A percentile compares a stretch with the other conserved stretches of the same genome.
phyloP scores from a whole-genome alignment of 2,797 vertebrate species.

The Syngnathus rostellatus region DNA sequence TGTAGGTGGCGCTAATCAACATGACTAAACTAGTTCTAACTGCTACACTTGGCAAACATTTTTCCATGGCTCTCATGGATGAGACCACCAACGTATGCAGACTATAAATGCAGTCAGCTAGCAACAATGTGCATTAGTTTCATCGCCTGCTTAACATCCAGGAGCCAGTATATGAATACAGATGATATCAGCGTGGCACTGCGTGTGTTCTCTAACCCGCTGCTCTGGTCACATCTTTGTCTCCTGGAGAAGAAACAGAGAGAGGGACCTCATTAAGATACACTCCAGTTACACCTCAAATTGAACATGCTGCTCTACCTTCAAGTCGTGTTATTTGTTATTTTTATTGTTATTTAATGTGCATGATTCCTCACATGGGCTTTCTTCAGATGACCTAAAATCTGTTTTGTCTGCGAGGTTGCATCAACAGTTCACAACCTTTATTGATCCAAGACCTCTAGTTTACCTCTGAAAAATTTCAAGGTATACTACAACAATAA shows the following conservation, averaged over 20 bases:
- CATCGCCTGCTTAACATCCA: neutral
- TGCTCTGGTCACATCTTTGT: constrained; percentile 39
- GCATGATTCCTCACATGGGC: neutral
- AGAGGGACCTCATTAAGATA: constrained; percentile 65
- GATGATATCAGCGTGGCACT: constrained; percentile 6
- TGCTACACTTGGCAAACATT: neutral
- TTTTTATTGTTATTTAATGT: constrained; percentile 30
- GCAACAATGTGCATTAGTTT: neutral
- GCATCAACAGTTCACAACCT: no score
- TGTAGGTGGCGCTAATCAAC: neutral
- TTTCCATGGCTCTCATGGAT: neutral
- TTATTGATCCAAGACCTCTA: neutral
- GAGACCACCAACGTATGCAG: neutral
- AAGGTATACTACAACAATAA: no score
- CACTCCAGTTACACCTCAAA: constrained; percentile 68
- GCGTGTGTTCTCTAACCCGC: constrained; percentile 23
- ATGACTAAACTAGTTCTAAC: neutral
- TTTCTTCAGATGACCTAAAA: neutral
- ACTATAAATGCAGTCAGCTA: neutral
- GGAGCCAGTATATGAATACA: neutral
- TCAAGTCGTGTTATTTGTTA: constrained; percentile 64
- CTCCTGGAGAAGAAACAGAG: constrained; percentile 51
- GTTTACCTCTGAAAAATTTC: neutral
- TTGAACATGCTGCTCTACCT: constrained; percentile 59
- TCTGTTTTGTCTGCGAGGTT: neutral